Conservation (phyloP, 2,113 vertebrate genomes). For the Otis tarda region DNA sequence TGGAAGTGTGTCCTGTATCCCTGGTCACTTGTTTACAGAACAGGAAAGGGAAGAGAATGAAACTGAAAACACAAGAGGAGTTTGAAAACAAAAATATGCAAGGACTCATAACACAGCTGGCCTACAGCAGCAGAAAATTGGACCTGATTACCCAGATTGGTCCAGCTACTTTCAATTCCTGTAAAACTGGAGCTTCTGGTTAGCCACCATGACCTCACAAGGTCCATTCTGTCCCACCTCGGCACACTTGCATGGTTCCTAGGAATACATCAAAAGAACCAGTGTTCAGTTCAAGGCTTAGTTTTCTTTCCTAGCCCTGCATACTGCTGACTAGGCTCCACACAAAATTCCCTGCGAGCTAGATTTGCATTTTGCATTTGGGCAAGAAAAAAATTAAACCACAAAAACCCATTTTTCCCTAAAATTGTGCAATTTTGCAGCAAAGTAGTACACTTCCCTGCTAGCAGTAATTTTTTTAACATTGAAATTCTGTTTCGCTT, state of each 20-base stretch:
- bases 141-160: not conserved
- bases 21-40: not conserved
- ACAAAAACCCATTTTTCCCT: not conserved
- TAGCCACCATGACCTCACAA: not conserved
- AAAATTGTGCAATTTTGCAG: not conserved
- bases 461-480: not conserved
- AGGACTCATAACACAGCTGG: accelerated
- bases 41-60: not conserved
- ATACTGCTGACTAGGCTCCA: not conserved
- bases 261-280: not conserved
- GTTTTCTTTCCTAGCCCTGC: not conserved
- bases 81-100: not conserved
- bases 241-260: not conserved
- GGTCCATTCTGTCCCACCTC: not conserved
- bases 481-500: not conserved
- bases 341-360: not conserved
- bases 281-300: not conserved
- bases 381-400: not conserved
- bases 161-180: not conserved
- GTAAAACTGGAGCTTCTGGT: not conserved
- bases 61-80: not conserved
- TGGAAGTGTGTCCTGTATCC: accelerated
- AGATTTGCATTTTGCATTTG: not conserved
- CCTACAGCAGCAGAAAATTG: not conserved
- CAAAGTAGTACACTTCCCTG: not conserved